Conservation (phyloP, 2,888 invertebrate genomes). For the Harpalus rufipes region DNA sequence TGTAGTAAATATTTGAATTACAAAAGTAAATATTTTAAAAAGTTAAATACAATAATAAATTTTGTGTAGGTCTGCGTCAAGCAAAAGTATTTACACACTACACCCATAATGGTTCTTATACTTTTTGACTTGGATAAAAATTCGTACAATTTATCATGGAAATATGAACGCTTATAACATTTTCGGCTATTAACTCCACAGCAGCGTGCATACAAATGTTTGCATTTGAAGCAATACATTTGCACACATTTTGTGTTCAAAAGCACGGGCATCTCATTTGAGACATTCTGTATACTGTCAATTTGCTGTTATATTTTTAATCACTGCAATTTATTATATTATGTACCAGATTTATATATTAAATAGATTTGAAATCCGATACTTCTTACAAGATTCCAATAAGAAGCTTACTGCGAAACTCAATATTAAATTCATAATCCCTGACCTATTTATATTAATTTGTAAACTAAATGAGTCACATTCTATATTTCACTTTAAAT, state of each 20-base stretch:
- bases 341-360: neutral
- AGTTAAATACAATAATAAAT: neutral
- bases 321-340: too few relatives aligned
- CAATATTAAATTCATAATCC: neutral
- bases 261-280: too few relatives aligned
- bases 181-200: too few relatives aligned
- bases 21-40: neutral
- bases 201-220: too few relatives aligned
- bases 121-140: too few relatives aligned
- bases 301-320: too few relatives aligned
- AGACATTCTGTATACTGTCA: too few relatives aligned
- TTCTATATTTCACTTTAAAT: neutral
- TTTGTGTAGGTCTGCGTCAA: neutral
- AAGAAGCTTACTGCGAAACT: neutral
- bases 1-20: neutral
- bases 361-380: neutral
- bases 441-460: neutral
- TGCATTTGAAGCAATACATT: too few relatives aligned
- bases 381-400: slow-evolving; percentile 3
- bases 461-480: neutral
- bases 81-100: neutral
- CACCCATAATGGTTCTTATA: too few relatives aligned
- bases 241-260: too few relatives aligned
- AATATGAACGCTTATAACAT: too few relatives aligned
- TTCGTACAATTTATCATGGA: too few relatives aligned